Base-by-base conservation (phyloP, 2,888 invertebrate genomes). In the Stramonita haemastoma region DNA sequence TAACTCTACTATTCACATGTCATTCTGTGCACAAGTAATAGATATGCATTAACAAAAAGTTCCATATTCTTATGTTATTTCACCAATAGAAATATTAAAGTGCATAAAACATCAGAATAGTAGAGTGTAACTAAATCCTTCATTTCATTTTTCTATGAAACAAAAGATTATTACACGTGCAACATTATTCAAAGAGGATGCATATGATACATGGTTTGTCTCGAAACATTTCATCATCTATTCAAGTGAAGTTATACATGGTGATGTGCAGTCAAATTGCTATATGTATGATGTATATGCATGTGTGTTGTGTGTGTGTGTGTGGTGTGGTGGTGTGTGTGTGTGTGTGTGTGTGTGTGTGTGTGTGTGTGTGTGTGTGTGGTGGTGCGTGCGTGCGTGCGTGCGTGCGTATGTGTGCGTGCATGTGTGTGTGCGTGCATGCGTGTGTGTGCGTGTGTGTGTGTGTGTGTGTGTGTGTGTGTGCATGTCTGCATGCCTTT, bases 261-360 rank as follows among this genome's bases (percentile, higher is more conserved):
- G 57, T 57, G 8, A 26, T 73, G 22, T n/a, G n/a, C 11, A 73
- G 17, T 2, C 73, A 73, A 5, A 70, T 13, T n/a, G n/a, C 11
- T n/a, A 26, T 29, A n/a, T 73, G 73, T 29, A 26, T 73, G 4
- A 46, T 46, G 60, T 70, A 26, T 73, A 11, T 73, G n/a, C n/a
- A 29, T 73, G 60, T 13, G 13, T 60, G n/a, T 11, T 73, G n/a
- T 73, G 22, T n/a, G 1, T 73, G n/a, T 73, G 73, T n/a, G 73
- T 17, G 4, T 26, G 17, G 73, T 73, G n/a, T 17, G n/a, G 17
- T 17, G 17, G 11, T 73, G 73, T 73, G 73, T 73, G 11, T 17
- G n/a, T 73, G 22, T 73, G n/a, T 73, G n/a, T 73, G 73, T 73
- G 73, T 73, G 73, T 8, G 73, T 73, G n/a, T 73, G n/a, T n/a